Percentiles rank a stretch among this genome's conserved stretches.
These are phyloP conservation scores for Keiferia lycopersicella DNA, from an alignment of 2,888 invertebrate genomes.

Conservation along the genomic window DNA sequence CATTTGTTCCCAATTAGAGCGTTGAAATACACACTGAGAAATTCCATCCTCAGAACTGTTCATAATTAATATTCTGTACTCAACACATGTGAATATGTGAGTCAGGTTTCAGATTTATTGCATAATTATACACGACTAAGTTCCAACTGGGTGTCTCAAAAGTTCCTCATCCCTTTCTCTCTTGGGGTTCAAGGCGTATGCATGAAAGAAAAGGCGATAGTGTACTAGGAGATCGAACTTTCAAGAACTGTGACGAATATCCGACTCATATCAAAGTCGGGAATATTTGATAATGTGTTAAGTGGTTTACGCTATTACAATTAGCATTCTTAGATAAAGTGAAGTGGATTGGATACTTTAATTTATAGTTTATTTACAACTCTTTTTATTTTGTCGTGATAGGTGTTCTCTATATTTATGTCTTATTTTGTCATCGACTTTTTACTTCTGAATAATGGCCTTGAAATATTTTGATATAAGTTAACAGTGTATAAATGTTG, in stretches of 20 bases:
- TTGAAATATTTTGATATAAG: no score
- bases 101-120: constrained; percentile 66
- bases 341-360: constrained; percentile 25
- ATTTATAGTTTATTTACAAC: constrained; percentile 20
- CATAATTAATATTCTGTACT: constrained; percentile 61
- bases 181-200: not conserved
- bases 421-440: constrained; percentile 2
- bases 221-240: not conserved
- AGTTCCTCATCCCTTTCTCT: not conserved
- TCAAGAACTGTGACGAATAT: not conserved
- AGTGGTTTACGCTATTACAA: constrained; percentile 36
- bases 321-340: constrained; percentile 32
- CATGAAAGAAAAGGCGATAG: not conserved
- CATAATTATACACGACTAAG: constrained; percentile 41
- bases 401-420: constrained; percentile 6
- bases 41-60: constrained; percentile 54
- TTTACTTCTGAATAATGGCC: not conserved
- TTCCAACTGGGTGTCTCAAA: constrained; percentile 4
- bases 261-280: constrained; percentile 31
- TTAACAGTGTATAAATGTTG: no score
- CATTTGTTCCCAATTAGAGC: constrained; percentile 75
- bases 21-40: constrained; percentile 72
- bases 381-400: constrained; percentile 1
- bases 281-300: constrained; percentile 42
- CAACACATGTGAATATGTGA: constrained; percentile 59